Evolutionary conservation across 1,140 invertebrate species (phyloP), one percentile per base, ranked within the genome.

Genomic region (Leptinotarsa lineolata): DNA sequence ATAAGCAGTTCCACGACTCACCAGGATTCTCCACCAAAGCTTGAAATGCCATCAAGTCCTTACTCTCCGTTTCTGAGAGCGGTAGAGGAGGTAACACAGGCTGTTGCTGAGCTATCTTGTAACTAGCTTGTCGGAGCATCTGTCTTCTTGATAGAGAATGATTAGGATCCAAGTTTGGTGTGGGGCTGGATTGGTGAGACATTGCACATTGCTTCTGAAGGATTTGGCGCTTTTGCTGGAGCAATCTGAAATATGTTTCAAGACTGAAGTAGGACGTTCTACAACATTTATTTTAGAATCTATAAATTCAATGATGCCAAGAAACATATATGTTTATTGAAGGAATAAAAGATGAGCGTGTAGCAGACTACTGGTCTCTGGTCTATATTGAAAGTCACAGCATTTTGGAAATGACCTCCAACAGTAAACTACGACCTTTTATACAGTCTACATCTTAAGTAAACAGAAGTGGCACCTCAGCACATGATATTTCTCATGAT

Each of bases 151-250:
- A 87, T 12, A 89, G 75, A 54, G 77, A 76, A 20, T 86, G 24
- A 74, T 74, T 58, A 77, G 80, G 73, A 39, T 39, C 30, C 5
- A 39, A 39, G 30, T 39, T 39, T 68, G 85, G 81, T 67, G 68
- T 75, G 2, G 81, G 74, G 60, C 73, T 70, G 12, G 79, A 61
- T 48, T 82, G 85, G 81, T 89, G 84, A 18, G 82, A 81, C 80
- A 92, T 88, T 0, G 92, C 91, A 76, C 90, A 90, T 80, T 94
- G 93, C 83, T 94, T 94, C 81, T 95, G 92, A 54, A 94, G 88
- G 39, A 92, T 88, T 82, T 94, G 93, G 4, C 93, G 86, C 82
- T 94, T 94, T 76, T 94, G 92, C 83, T 94, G 92, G 61, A 91
- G 86, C 72, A 94, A 83, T 59, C 92, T 86, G 54, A 39, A 70